Conservation (phyloP, 1,140 invertebrate species). For the Trichogramma pretiosum region DNA sequence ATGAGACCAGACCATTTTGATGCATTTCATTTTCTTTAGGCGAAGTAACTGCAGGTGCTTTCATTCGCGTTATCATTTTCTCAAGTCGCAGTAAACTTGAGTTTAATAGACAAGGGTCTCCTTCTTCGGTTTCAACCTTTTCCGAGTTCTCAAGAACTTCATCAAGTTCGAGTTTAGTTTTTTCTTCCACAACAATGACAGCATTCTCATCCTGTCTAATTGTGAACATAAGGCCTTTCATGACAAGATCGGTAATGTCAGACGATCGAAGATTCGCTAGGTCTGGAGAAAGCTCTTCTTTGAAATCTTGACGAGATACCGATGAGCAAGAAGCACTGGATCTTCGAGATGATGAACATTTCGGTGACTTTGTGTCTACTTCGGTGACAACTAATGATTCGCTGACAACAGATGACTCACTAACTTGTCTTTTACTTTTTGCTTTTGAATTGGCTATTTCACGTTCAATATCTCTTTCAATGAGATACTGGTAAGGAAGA, state of each 20-base stretch:
- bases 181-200: slow-evolving; percentile 39
- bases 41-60: slow-evolving; percentile 20
- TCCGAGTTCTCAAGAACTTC: slow-evolving; percentile 43
- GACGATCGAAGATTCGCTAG: slow-evolving; percentile 28
- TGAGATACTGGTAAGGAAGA: slow-evolving; percentile 37
- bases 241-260: slow-evolving; percentile 40
- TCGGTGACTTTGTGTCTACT: not conserved
- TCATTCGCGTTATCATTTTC: slow-evolving; percentile 39
- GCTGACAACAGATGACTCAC: not conserved
- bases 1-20: slow-evolving; percentile 6
- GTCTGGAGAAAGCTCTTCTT: slow-evolving; percentile 9
- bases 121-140: slow-evolving; percentile 37
- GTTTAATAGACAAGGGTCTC: slow-evolving; percentile 37
- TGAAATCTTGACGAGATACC: slow-evolving; percentile 4
- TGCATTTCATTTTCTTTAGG: not conserved
- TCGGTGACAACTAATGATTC: not conserved
- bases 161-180: slow-evolving; percentile 38
- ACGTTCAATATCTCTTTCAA: slow-evolving; percentile 35
- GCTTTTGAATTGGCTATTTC: slow-evolving; percentile 26
- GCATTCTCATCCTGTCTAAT: slow-evolving; percentile 37
- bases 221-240: slow-evolving; percentile 43
- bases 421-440: not conserved
- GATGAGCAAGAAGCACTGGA: not conserved
- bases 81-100: slow-evolving; percentile 38
- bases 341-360: slow-evolving; percentile 2